A percentile compares a stretch with the other conserved stretches of the same genome.
These are phyloP conservation scores for Himalopsyche japonica DNA, from an alignment of 2,888 invertebrate species.

Conservation along the genomic window DNA sequence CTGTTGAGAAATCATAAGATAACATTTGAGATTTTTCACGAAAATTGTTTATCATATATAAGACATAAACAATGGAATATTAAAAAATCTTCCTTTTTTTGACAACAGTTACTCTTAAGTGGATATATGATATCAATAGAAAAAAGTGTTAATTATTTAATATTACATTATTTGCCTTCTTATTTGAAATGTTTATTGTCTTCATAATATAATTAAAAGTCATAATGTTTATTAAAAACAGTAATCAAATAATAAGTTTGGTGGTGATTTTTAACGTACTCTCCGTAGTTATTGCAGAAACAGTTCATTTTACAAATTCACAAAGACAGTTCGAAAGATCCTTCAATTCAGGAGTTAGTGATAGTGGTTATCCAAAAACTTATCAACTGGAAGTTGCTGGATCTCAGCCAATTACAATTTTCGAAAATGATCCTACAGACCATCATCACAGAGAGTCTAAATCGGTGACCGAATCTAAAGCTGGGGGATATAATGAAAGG, in stretches of 20 bases:
- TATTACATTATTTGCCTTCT: too few relatives aligned
- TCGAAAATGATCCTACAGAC: slow-evolving; percentile 54
- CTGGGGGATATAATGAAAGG: slow-evolving; percentile 43
- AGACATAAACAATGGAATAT: too few relatives aligned
- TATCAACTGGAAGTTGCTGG: slow-evolving; percentile 63
- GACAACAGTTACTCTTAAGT: too few relatives aligned
- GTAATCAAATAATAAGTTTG: background rate
- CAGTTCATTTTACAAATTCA: slow-evolving; percentile 37
- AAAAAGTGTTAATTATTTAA: too few relatives aligned
- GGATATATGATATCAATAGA: too few relatives aligned
- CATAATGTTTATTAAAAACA: background rate
- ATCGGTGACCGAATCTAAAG: slow-evolving; percentile 54
- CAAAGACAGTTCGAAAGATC: slow-evolving; percentile 29
- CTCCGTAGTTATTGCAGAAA: slow-evolving; percentile 8
- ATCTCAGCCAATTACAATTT: slow-evolving; percentile 61
- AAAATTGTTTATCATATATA: too few relatives aligned
- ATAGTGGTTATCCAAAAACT: slow-evolving; percentile 45
- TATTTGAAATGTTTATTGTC: too few relatives aligned
- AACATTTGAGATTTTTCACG: too few relatives aligned
- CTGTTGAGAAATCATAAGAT: background rate
- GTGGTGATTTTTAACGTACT: background rate
- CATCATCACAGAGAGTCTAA: slow-evolving; percentile 47
- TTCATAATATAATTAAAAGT: background rate
- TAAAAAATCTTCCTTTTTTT: too few relatives aligned
- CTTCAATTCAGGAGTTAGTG: background rate